phyloP scores from a whole-genome alignment of 1,140 invertebrate genomes.

The Drosophila fuyamai region DNA sequence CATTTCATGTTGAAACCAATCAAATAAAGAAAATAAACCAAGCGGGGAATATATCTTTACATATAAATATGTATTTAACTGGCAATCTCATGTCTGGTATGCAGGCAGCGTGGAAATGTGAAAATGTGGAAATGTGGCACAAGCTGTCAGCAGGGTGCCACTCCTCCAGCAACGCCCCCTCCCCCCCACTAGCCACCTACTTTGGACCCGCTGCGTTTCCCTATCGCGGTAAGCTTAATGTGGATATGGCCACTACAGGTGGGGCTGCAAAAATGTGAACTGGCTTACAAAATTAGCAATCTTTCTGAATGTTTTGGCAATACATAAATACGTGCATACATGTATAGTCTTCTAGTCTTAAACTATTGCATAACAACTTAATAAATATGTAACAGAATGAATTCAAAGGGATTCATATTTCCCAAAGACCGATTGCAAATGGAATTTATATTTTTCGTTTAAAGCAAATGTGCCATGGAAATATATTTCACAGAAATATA shows the following conservation, averaged over 20 bases:
- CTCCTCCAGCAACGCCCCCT: not conserved
- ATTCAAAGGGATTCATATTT: too few species aligned
- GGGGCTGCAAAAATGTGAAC: not conserved
- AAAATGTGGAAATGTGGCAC: conserved; percentile 22
- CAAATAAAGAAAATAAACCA: not conserved
- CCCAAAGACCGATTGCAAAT: too few species aligned
- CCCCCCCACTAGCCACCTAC: not conserved
- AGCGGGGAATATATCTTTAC: not conserved
- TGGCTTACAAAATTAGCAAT: not conserved
- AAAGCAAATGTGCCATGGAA: too few species aligned
- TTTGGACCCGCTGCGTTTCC: not conserved
- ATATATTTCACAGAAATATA: too few species aligned
- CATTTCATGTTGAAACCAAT: conserved; percentile 20
- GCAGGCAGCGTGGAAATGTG: not conserved
- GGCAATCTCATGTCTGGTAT: conserved; percentile 5
- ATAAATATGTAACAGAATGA: too few species aligned
- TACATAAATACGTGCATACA: too few species aligned
- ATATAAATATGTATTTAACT: conserved; percentile 10
- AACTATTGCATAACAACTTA: too few species aligned
- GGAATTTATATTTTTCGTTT: too few species aligned
- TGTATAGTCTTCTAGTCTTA: too few species aligned
- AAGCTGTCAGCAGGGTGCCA: conserved; percentile 31
- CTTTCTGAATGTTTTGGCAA: too few species aligned
- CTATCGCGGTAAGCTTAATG: conserved; percentile 1
- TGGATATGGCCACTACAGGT: conserved; percentile 1